Evolutionary conservation across 2,797 vertebrate species (phyloP), one percentile per base, ranked within the genome.

Genomic region (Chrysocyon brachyurus): DNA sequence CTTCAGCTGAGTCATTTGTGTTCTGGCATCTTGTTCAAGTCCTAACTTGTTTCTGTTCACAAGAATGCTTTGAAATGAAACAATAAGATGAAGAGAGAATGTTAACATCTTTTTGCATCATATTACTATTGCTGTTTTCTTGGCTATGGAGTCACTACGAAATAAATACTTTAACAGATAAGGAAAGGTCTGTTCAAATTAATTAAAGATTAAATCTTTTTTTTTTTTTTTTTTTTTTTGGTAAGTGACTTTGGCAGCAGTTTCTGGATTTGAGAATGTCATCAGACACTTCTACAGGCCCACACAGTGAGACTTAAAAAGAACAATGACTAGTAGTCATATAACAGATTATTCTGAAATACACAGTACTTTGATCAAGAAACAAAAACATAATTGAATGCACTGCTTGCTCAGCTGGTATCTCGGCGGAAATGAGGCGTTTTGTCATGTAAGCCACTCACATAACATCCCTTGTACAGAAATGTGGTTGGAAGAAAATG

Each of bases 41-140:
- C 21, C 95, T 92, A 95, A 91, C 86, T 91, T 91, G 77, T 94
- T 97, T 98, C 90, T 95, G 26, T 78, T 91, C 90, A 85, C 26
- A 96, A 52, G 56, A 97, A 73, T 40, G 93, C 92, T 97, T 96
- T 97, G 90, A 98, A 97, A 59, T 22, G 97, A 70, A 96, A 97
- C 90, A 95, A 59, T 49, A 93, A 79, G 88, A 91, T 90, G 90
- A 94, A 95, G 54, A 95, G 61, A 92, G 61, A 87, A 91, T 82
- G 46, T 15, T 56, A 98, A 78, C 64, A 94, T 78, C 49, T 77
- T 79, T 66, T 94, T 90, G 17, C 22, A 84, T 68, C 54, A 59
- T 73, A 90, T 63, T 68, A 96, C 7, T 87, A 5, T 7, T 73
- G 14, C 26, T 66, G 8, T 75, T 93, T 94, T 83, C 73, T 85